Evolutionary conservation across 2,797 vertebrate genomes (phyloP).

Genomic region (Phoxinus dragarum): DNA sequence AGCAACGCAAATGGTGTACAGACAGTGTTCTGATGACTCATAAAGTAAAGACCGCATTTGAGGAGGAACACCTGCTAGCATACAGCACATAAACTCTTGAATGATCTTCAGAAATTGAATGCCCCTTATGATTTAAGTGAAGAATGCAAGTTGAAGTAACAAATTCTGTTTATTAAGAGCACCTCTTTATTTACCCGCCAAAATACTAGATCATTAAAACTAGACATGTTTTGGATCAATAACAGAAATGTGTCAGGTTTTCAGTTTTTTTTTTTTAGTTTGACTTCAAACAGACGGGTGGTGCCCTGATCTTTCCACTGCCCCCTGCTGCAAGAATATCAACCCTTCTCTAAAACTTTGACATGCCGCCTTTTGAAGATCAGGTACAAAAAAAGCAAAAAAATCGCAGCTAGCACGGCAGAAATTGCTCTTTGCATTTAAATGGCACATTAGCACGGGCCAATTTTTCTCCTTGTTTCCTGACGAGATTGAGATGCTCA

Average conservation of each 20-base stretch:
- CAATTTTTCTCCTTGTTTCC: constrained; percentile 63
- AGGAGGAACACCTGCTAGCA: neutral
- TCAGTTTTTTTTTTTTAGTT: neutral
- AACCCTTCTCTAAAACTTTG: constrained; percentile 24
- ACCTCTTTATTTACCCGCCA: neutral
- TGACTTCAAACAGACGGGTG: constrained; percentile 19
- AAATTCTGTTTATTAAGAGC: neutral
- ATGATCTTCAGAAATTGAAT: neutral
- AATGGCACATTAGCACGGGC: constrained; percentile 74
- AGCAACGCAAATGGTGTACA: neutral
- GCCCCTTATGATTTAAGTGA: neutral
- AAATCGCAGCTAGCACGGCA: constrained; percentile 58
- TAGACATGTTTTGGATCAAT: neutral
- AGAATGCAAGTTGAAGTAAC: neutral
- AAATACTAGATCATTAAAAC: constrained; percentile 3
- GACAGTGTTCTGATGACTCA: neutral
- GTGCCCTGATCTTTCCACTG: neutral
- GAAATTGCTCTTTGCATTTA: constrained; percentile 78
- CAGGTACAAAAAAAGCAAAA: constrained; percentile 51
- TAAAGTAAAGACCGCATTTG: neutral
- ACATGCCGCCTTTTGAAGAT: constrained; percentile 69
- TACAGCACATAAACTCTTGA: neutral
- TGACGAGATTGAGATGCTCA: constrained; percentile 61
- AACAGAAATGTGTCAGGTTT: neutral
- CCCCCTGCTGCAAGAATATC: neutral